These are phyloP conservation scores for Abramis brama DNA, from an alignment of 2,113 vertebrate species.

Conservation along the genomic window DNA sequence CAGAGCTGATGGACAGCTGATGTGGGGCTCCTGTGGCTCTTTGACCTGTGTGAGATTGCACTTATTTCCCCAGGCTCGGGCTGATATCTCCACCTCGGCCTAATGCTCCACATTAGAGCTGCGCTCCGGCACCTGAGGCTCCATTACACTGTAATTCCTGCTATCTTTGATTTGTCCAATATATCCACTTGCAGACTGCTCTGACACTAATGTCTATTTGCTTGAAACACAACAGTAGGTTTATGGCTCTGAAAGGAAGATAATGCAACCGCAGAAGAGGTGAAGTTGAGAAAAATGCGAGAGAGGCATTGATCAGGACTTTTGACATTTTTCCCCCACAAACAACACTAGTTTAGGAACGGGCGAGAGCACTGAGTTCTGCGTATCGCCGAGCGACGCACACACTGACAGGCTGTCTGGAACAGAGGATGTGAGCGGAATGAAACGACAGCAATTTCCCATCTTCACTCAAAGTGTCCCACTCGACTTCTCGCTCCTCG, in stretches of 20 bases:
- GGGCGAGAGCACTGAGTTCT: neutral
- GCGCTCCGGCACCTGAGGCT: constrained; percentile 66
- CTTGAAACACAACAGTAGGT: constrained; percentile 63
- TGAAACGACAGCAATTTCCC: constrained; percentile 21
- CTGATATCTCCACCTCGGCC: constrained; percentile 65
- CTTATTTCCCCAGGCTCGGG: constrained; percentile 79
- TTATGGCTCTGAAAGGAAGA: constrained; percentile 69
- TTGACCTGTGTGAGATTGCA: constrained; percentile 77
- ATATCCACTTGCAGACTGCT: constrained; percentile 68
- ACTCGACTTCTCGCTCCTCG: neutral
- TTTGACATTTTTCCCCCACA: neutral
- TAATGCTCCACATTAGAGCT: constrained; percentile 72
- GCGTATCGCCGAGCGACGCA: neutral
- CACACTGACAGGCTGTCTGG: neutral
- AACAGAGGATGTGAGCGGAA: neutral
- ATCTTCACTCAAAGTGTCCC: neutral
- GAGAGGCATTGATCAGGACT: constrained; percentile 39
- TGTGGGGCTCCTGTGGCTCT: constrained; percentile 72
- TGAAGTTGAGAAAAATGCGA: neutral
- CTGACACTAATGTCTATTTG: constrained; percentile 75
- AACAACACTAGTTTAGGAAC: neutral
- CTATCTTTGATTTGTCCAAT: constrained; percentile 73
- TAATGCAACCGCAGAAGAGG: constrained; percentile 57
- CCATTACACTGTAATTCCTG: constrained; percentile 58
- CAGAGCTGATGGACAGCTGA: constrained; percentile 73